Conservation (phyloP, 1,140 invertebrate species). For the Wasmannia auropunctata region DNA sequence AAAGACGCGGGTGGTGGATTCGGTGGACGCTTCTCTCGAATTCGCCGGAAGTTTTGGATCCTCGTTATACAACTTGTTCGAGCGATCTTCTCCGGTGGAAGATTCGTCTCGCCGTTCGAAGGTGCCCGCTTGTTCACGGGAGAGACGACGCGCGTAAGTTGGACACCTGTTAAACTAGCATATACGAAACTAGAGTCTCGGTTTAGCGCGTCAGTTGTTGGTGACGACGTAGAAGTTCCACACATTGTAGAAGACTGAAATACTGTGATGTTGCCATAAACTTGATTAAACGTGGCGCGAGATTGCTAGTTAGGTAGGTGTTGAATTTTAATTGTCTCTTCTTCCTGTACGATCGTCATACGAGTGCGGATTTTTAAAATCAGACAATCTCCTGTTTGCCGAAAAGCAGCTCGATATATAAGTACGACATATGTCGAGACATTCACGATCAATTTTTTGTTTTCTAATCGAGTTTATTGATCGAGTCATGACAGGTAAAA, state of each 20-base stretch:
- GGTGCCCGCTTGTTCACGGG: conserved; percentile 66
- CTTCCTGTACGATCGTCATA: neutral
- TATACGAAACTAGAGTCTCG: neutral
- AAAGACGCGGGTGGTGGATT: conserved; percentile 40
- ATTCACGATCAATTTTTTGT: neutral
- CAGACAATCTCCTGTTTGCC: neutral
- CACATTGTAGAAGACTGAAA: conserved; percentile 9
- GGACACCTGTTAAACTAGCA: conserved; percentile 68
- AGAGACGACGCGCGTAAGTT: conserved; percentile 48
- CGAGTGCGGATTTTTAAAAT: neutral
- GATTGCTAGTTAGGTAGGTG: conserved; percentile 17
- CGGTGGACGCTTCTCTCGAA: neutral
- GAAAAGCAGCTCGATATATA: neutral
- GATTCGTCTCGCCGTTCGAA: conserved; percentile 1
- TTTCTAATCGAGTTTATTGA: neutral
- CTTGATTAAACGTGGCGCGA: conserved; percentile 4
- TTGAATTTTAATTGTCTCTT: conserved; percentile 9
- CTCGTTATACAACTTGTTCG: neutral
- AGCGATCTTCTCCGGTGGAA: conserved; percentile 4
- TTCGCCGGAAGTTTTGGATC: neutral
- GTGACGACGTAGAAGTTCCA: conserved; percentile 32
- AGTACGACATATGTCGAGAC: neutral
- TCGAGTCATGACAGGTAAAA: neutral
- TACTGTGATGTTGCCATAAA: conserved; percentile 7
- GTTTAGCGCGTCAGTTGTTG: conserved; percentile 7